These are phyloP conservation scores for Drosophila arawakana DNA, from an alignment of 1,140 invertebrate genomes.

Conservation along the genomic window DNA sequence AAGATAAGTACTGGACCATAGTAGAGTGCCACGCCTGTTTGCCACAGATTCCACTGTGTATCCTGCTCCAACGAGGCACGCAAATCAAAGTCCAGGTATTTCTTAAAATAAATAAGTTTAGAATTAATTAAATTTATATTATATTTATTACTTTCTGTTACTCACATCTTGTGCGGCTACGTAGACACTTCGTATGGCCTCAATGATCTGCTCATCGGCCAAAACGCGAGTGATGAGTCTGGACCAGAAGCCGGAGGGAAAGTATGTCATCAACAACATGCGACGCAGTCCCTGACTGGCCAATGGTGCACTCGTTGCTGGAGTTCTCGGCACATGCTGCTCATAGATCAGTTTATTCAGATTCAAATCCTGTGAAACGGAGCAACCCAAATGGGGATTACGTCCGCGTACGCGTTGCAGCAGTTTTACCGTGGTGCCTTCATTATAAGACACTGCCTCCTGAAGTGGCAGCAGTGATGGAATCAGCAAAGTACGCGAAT, in stretches of 20 bases:
- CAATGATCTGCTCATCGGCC: slow-evolving; percentile 94
- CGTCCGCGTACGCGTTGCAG: slow-evolving; percentile 89
- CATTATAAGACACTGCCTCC: slow-evolving; percentile 88
- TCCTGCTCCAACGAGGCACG: slow-evolving; percentile 73
- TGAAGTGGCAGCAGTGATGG: slow-evolving; percentile 94
- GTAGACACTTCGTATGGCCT: slow-evolving; percentile 88
- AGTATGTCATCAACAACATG: slow-evolving; percentile 96
- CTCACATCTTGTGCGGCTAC: slow-evolving; percentile 65
- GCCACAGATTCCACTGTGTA: slow-evolving; percentile 96
- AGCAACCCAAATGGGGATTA: slow-evolving; percentile 64
- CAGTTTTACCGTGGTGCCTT: slow-evolving; percentile 85
- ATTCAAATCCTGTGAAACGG: slow-evolving; percentile 75
- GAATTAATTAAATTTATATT: background rate
- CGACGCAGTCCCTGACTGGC: slow-evolving; percentile 81
- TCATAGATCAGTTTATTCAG: slow-evolving; percentile 73
- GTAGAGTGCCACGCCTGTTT: slow-evolving; percentile 95
- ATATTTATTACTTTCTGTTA: background rate
- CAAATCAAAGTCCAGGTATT: slow-evolving; percentile 76
- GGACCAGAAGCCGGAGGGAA: slow-evolving; percentile 99
- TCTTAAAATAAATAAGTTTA: slow-evolving; percentile 32
- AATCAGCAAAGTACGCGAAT: slow-evolving; percentile 95
- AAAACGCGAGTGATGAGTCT: slow-evolving; percentile 95
- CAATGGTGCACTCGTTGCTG: slow-evolving; percentile 9
- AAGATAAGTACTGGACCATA: slow-evolving; percentile 93
- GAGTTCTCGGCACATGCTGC: slow-evolving; percentile 30